A percentile compares a stretch with the other conserved stretches of the same genome.
Conservation (phyloP, 2,113 vertebrate genomes). For the Alligator sinensis region DNA sequence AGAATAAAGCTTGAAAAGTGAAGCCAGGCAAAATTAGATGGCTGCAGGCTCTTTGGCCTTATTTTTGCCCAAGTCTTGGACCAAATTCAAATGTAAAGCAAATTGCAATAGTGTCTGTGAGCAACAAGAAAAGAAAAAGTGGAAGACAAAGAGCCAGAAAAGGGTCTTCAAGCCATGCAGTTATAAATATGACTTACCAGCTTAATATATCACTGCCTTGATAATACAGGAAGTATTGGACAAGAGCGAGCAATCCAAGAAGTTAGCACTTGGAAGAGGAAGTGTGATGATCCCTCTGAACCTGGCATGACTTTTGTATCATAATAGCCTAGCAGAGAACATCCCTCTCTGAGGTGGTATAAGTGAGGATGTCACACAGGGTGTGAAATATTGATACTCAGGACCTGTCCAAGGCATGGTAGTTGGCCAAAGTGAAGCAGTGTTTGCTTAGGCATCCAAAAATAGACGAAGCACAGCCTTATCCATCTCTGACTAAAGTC, state of each 20-base stretch:
- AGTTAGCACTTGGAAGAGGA: conserved; percentile 29
- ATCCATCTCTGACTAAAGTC: neutral
- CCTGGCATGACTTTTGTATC: conserved; percentile 33
- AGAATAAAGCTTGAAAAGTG: conserved; percentile 54
- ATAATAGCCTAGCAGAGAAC: neutral
- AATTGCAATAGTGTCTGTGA: neutral
- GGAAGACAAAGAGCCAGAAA: neutral
- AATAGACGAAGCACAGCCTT: neutral
- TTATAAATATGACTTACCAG: neutral
- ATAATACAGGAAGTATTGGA: neutral
- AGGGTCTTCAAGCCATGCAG: neutral
- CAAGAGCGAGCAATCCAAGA: neutral
- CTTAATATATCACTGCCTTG: conserved; percentile 32
- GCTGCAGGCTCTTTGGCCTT: conserved; percentile 14
- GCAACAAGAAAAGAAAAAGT: neutral
- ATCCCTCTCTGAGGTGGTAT: neutral
- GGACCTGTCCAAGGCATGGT: neutral
- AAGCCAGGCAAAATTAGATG: conserved; percentile 31
- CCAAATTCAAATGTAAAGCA: neutral
- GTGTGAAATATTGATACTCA: neutral
- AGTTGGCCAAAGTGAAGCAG: neutral
- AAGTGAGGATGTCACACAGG: rapidly evolving
- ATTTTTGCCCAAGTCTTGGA: neutral
- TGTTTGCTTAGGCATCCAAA: neutral
- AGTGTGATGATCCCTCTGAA: conserved; percentile 46